A percentile compares a stretch with the other conserved stretches of the same genome.
Conservation (phyloP, 1,140 invertebrate species). For the Papilio polytes region DNA sequence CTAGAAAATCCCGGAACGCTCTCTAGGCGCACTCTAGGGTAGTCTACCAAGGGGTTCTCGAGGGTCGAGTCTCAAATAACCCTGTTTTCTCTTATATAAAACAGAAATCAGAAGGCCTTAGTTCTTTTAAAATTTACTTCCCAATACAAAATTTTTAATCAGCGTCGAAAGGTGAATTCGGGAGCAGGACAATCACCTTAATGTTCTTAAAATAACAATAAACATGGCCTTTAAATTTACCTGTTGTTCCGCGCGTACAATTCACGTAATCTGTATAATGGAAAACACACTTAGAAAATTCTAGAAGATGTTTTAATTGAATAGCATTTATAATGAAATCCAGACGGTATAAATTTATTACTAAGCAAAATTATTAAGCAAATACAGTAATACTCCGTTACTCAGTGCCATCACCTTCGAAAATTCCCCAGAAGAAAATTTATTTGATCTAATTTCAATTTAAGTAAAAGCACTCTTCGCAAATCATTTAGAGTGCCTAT, state of each 20-base stretch:
- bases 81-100: not conserved
- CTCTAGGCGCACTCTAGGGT: no score
- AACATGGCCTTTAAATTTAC: not conserved
- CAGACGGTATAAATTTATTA: no score
- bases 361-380: not conserved
- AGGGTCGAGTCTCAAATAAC: no score
- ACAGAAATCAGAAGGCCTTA: not conserved
- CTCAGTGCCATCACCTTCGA: not conserved
- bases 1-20: no score
- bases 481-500: slow-evolving; percentile 8
- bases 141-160: no score
- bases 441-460: slow-evolving; percentile 6
- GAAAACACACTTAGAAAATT: not conserved
- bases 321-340: not conserved
- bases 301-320: not conserved
- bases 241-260: slow-evolving; percentile 69
- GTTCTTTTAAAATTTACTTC: not conserved
- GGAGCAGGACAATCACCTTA: not conserved
- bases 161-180: not conserved
- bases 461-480: slow-evolving; percentile 4
- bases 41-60: no score
- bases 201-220: not conserved
- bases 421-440: not conserved
- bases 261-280: slow-evolving; percentile 61
- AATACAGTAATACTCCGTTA: not conserved